Base-by-base conservation (phyloP, 2,888 invertebrate species). In the Rotaria macrura region DNA sequence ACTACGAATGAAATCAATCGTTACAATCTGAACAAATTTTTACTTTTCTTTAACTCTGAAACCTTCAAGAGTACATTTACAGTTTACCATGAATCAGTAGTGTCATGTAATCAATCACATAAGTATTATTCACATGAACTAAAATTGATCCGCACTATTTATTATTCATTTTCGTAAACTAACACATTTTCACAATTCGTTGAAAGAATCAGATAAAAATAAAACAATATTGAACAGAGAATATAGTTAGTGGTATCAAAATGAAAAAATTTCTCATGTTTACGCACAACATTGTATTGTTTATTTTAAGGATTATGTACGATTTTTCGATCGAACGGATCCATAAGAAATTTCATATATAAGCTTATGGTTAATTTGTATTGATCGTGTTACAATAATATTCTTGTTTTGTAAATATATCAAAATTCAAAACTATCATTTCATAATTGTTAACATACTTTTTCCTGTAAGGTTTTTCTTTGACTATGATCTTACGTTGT, bases 201-300 rank as follows among this genome's bases (percentile, higher is more conserved):
- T 74, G 25, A 40, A 74, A 23, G 40, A 74, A 40, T 38, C 74
- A 2, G 38, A 38, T 20, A 74, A 74, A 40, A 74, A 20, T n/a
- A 74, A 40, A 40, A 74, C 74, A 74, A 23, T 2, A 74, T 10
- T 20, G 40, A 74, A 40, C 20, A 74, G 25, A 74, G 40, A 40
- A 20, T 74, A 23, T 74, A 40, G 38, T 6, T 74, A 5, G 23
- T 74, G 20, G 40, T 74, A 10, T 40, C 74, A 23, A 20, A 10
- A 2, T 23, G 38, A 40, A 74, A 74, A 74, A 74, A 12, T 74
- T 7, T 74, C 40, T 74, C 40, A 74, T 40, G 23, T 74, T 25
- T 74, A 40, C 40, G 74, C 74, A 20, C 38, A 74, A 74, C 74
- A 74, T 74, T 74, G 40, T 40, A 74, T 74, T 74, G 74, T 38